These are phyloP conservation scores for Amphiprion ocellaris DNA, from an alignment of 2,113 vertebrate genomes.

Conservation along the genomic window DNA sequence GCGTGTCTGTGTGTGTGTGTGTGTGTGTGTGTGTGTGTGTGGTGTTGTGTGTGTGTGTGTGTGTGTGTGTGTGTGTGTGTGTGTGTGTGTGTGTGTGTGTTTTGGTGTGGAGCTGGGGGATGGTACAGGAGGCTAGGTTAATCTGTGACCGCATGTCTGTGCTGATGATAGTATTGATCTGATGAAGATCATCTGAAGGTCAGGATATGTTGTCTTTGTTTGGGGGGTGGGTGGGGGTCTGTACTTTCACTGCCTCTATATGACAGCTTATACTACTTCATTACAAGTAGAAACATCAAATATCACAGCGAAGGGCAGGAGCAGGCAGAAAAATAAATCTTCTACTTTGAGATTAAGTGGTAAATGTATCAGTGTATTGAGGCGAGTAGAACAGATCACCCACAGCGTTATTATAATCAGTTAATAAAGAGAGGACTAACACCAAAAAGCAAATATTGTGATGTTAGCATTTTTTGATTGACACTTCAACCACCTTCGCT, in stretches of 20 bases:
- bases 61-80: background rate
- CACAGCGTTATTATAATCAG: slow-evolving; percentile 28
- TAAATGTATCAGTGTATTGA: background rate
- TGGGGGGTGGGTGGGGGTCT: slow-evolving; percentile 40
- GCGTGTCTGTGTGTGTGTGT: slow-evolving; percentile 27
- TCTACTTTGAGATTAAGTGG: background rate
- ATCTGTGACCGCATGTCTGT: slow-evolving; percentile 75
- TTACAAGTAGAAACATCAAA: slow-evolving; percentile 34
- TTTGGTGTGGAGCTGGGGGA: slow-evolving; percentile 11
- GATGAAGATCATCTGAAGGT: slow-evolving; percentile 81
- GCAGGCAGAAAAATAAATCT: slow-evolving; percentile 4
- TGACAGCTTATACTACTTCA: slow-evolving; percentile 4
- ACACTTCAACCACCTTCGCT: slow-evolving; percentile 54
- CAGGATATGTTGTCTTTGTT: slow-evolving; percentile 75
- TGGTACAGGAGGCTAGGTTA: slow-evolving; percentile 65
- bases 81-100: background rate
- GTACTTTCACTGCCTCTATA: slow-evolving; percentile 43
- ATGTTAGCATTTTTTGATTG: slow-evolving; percentile 62
- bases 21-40: slow-evolving; percentile 20
- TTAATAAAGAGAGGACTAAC: slow-evolving; percentile 2
- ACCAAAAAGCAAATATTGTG: slow-evolving; percentile 30
- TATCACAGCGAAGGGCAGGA: background rate
- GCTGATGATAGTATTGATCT: slow-evolving; percentile 83
- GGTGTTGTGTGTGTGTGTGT: background rate
- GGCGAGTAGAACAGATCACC: background rate